phyloP scores from a whole-genome alignment of 2,888 invertebrate species.

The Chorisops tibialis region DNA sequence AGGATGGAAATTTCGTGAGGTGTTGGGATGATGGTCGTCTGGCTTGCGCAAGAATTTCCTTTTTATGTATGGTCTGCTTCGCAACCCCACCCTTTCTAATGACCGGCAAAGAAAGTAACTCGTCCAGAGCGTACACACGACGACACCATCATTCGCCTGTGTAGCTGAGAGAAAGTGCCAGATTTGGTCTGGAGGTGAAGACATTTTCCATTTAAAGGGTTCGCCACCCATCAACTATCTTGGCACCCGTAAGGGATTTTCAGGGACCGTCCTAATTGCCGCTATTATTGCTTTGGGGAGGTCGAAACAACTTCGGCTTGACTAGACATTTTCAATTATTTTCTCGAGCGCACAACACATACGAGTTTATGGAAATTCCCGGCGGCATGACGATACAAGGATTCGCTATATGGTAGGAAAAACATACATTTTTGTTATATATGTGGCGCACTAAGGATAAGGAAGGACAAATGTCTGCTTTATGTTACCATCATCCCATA shows the following conservation, averaged over 20 bases:
- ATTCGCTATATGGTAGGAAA: not conserved
- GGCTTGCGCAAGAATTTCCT: slow-evolving; percentile 7
- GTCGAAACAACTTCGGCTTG: not conserved
- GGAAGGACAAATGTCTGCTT: slow-evolving; percentile 2
- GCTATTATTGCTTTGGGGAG: not conserved
- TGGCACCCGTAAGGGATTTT: not conserved
- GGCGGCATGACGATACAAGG: not conserved
- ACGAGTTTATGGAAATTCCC: not conserved
- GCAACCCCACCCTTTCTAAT: not conserved
- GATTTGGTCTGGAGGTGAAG: slow-evolving; percentile 3
- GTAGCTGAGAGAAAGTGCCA: not conserved
- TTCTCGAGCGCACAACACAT: not conserved
- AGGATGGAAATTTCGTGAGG: not conserved
- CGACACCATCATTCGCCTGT: not conserved
- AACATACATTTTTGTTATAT: slow-evolving; percentile 1
- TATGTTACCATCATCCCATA: not conserved
- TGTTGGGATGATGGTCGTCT: slow-evolving; percentile 3
- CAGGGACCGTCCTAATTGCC: slow-evolving; percentile 9
- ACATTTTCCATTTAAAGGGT: slow-evolving; percentile 4
- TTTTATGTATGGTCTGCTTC: not conserved
- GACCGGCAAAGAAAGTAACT: too few relatives aligned
- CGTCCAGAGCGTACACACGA: not conserved
- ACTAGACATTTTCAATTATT: slow-evolving; percentile 18
- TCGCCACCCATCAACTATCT: slow-evolving; percentile 2
- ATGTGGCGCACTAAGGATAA: too few relatives aligned